Base-by-base conservation (phyloP, 2,113 vertebrate genomes). In the Syngnathus scovelli region DNA sequence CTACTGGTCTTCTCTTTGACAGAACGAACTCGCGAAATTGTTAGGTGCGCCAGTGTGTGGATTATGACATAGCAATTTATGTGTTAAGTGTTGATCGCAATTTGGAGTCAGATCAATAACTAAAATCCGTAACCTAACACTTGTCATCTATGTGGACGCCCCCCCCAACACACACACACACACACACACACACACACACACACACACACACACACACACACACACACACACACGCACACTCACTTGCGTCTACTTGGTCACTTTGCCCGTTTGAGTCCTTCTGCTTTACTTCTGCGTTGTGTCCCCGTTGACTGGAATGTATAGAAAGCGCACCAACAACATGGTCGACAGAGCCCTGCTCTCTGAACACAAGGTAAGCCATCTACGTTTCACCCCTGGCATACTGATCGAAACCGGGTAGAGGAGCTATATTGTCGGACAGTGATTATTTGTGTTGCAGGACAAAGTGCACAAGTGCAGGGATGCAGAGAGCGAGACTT, bases 311-410 rank as follows among this genome's bases (percentile, higher is more conserved):
- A 74, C 64, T 86, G 86, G 80, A 83, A 92, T 91, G 91, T 87
- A 85, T 85, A 80, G 80, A 76, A 90, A 86, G 70, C 75, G 85
- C 78, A 80, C 63, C 60, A 88, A 86, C 78, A 90, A 87, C 82
- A 86, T 85, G 76, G 85, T 66, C 69, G 83, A 81, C 66, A 88
- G 87, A 76, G 79, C 74, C 54, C 55, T 75, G 86, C n/a, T n/a
- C n/a, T n/a, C n/a, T n/a, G n/a, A 85, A 27, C 63, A 85, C 10
- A 92, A 90, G 89, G 90, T 91, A 90, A 88, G 86, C 71, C 6
- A 60, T 60, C 36, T n/a, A 19, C 10, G 13, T 56, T 33, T 1
- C 27, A 55, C 7, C 5, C 48, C 48, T 49, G 16, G 19, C 48
- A 5, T 7, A 19, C 39, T 41, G 39, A 41, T 7, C 39, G 9